Evolutionary conservation across 2,888 invertebrate genomes (phyloP), one percentile per base, ranked within the genome.

Genomic region (Dione juno): DNA sequence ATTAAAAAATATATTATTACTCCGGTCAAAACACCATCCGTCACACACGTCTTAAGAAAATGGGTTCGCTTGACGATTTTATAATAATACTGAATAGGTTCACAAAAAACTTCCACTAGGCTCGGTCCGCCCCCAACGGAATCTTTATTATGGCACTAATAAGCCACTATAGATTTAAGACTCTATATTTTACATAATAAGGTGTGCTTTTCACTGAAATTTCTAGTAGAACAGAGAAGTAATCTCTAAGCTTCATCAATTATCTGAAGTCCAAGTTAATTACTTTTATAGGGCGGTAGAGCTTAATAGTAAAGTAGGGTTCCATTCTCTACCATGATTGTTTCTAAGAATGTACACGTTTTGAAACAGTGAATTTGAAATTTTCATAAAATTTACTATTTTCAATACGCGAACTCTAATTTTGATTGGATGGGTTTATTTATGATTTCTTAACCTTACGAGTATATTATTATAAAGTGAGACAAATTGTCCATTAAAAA

Each of bases 191-290:
- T 14, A 10, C 1, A 0, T 0, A 0, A 43, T 81, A 84, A 69
- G 76, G 81, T 79, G 57, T 14, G 67, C 74, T 78, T 81, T 83
- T 14, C 74, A 72, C 8, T 10, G 1, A 11, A 0, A 6, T 14
- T 58, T 59, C 61, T 79, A 74, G 75, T 78, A 84, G 81, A 82
- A 81, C 78, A 80, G 82, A 85, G 84, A 83, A 89, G 91, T 90
- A 91, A 93, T 93, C 92, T 92, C 75, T 84, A 85, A 84, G 87
- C 86, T 92, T 90, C 93, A 93, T 93, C 93, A 93, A 93, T 93
- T 93, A 93, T 92, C 91, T 90, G 88, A 87, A 88, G 87, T 85
- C 86, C 78, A 84, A 92, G 88, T 92, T 93, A 93, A 93, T 93
- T 92, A 92, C 90, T 92, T 93, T 92, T 93, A 93, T 93, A 92